phyloP scores from a whole-genome alignment of 2,888 invertebrate species.

The Tenthredo distinguenda region DNA sequence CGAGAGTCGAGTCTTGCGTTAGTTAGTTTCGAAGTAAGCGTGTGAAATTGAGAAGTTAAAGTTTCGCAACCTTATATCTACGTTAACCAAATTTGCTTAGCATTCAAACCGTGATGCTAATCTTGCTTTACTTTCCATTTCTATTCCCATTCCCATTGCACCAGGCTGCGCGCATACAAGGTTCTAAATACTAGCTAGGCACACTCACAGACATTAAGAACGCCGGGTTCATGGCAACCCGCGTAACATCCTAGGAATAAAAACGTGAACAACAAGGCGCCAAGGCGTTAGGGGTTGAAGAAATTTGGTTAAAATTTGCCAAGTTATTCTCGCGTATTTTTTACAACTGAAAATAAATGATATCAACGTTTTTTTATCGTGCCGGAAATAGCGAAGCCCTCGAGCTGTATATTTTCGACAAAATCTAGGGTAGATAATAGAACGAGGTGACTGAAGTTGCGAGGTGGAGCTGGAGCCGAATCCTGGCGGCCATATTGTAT shows the following conservation, averaged over 20 bases:
- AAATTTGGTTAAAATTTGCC: background rate
- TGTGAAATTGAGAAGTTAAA: conserved; percentile 37
- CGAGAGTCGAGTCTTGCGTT: conserved; percentile 5
- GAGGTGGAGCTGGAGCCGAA: background rate
- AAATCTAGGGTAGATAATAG: background rate
- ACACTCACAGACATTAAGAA: background rate
- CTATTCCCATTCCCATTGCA: background rate
- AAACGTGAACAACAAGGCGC: background rate
- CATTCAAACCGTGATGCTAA: conserved; percentile 40
- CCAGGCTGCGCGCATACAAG: background rate
- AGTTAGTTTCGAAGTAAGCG: conserved; percentile 25
- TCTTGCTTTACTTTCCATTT: conserved; percentile 50
- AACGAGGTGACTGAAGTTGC: background rate
- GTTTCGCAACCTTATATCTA: conserved; percentile 31
- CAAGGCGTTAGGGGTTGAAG: background rate
- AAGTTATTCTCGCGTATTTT: background rate
- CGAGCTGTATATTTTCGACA: background rate
- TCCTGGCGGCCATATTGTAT: background rate
- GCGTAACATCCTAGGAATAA: background rate
- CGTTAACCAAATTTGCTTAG: conserved; percentile 46
- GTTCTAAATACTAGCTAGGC: background rate
- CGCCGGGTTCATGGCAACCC: background rate
- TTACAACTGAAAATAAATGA: background rate
- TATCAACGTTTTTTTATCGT: background rate
- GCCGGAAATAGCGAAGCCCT: background rate